These are phyloP conservation scores for Allobates femoralis DNA, from an alignment of 2,797 vertebrate genomes.

Conservation along the genomic window DNA sequence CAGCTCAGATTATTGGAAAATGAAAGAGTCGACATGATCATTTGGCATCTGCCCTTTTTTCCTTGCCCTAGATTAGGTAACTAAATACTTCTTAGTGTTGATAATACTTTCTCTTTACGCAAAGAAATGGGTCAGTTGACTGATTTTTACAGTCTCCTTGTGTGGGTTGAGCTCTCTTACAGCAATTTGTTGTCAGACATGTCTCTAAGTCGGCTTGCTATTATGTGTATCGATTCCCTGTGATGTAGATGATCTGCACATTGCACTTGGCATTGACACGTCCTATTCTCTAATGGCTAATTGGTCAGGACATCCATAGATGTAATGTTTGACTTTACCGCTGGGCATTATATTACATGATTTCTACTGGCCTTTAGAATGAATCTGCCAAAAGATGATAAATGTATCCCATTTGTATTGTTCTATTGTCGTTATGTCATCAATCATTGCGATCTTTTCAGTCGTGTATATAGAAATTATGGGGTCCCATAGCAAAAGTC, in stretches of 20 bases:
- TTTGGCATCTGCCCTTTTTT: neutral
- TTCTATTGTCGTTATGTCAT: neutral
- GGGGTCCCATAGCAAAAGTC: too few species aligned
- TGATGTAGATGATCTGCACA: neutral
- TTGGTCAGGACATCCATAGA: neutral
- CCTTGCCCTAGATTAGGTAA: neutral
- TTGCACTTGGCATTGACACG: neutral
- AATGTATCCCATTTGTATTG: neutral
- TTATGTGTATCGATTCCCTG: conserved; percentile 19
- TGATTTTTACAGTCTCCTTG: neutral
- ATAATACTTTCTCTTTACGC: neutral
- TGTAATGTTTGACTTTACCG: neutral
- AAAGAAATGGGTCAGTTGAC: neutral
- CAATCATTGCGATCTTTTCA: too few species aligned
- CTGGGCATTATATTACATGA: neutral
- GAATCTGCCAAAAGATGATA: neutral
- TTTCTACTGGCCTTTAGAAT: neutral
- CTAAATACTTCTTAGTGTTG: neutral
- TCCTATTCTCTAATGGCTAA: neutral
- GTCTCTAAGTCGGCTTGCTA: conserved; percentile 1
- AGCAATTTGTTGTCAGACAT: neutral
- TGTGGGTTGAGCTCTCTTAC: neutral
- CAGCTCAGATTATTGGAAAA: too few species aligned
- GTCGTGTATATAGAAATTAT: too few species aligned
- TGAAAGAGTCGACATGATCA: neutral